Evolutionary conservation across 2,888 invertebrate genomes (phyloP), one percentile per base, ranked within the genome.

Genomic region (Euproctis similis): DNA sequence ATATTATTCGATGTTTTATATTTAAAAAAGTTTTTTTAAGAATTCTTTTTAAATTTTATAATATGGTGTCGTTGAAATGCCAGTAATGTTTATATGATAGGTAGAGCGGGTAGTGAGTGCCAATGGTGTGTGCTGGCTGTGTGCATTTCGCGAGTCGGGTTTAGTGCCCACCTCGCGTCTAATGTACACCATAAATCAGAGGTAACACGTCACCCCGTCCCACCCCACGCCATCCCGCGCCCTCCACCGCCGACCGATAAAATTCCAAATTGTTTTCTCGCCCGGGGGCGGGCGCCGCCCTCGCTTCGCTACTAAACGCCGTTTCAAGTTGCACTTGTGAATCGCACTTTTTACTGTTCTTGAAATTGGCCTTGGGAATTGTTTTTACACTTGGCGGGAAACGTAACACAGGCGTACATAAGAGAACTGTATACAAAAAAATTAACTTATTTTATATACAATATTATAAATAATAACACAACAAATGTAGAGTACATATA

Each of bases 321-420:
- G 77, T 69, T 77, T 80, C 82, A 77, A 81, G 76, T 82, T 80
- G 81, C 81, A 82, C 77, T 82, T 82, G 82, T 74, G 81, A 82
- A 82, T 80, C 78, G 80, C 69, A 81, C 81, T 80, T 82, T 81
- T 82, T 82, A 81, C 77, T 80, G 81, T 76, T 77, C 70, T 72
- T 69, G 68, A 76, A 80, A 80, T 77, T 76, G 76, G 71, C 78
- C 70, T 70, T 64, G 67, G 71, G 71, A 77, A 80, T 78, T 69
- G 77, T 68, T 76, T 76, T 75, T 74, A n/a, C n/a, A n/a, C n/a
- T n/a, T n/a, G n/a, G n/a, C n/a, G n/a, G n/a, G n/a, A n/a, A n/a
- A n/a, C n/a, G n/a, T n/a, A n/a, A n/a, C n/a, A n/a, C n/a, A n/a
- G n/a, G n/a, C n/a, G n/a, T n/a, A n/a, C n/a, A n/a, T n/a, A n/a